Percentiles rank a stretch among this genome's conserved stretches.
Evolutionary conservation across 2,797 vertebrate species (phyloP).

Genomic region (Microchirus variegatus): DNA sequence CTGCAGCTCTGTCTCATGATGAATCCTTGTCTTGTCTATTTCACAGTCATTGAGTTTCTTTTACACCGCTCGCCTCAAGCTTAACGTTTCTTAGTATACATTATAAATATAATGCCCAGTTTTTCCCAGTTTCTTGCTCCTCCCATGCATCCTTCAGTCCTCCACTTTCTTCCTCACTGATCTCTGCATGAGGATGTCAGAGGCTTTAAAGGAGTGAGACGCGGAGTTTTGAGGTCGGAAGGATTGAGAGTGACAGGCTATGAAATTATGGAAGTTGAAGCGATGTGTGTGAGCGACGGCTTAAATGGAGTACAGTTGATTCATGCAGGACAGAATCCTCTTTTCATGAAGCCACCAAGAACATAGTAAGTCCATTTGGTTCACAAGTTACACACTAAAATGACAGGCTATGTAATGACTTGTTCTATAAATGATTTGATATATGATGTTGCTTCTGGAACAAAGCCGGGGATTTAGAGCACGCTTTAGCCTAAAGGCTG

Average conservation of each 20-base stretch:
- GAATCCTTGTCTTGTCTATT: conserved; percentile 47
- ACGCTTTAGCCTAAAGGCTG: conserved; percentile 68
- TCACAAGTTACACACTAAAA: conserved; percentile 18
- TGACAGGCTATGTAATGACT: conserved; percentile 54
- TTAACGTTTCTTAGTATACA: conserved; percentile 9
- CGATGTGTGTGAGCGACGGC: conserved; percentile 21
- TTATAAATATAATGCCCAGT: background rate
- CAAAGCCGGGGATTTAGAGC: conserved; percentile 70
- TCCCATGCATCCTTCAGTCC: conserved; percentile 11
- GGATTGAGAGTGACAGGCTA: conserved; percentile 13
- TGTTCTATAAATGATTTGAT: conserved; percentile 61
- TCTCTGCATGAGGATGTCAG: conserved; percentile 16
- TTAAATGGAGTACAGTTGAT: conserved; percentile 49
- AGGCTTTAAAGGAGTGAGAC: conserved; percentile 14
- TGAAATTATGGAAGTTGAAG: conserved; percentile 31
- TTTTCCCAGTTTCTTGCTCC: conserved; percentile 1
- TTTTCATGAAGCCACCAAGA: conserved; percentile 42
- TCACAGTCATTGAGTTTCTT: conserved; percentile 20
- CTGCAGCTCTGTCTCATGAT: conserved; percentile 41
- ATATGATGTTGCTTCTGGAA: conserved; percentile 48
- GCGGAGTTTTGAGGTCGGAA: conserved; percentile 25
- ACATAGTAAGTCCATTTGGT: conserved; percentile 33
- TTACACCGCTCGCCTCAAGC: conserved; percentile 21
- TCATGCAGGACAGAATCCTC: conserved; percentile 56
- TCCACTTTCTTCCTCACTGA: conserved; percentile 7